Percentiles rank a stretch among this genome's conserved stretches.
Conservation (phyloP, 2,113 vertebrate species). For the Mustelus asterias region DNA sequence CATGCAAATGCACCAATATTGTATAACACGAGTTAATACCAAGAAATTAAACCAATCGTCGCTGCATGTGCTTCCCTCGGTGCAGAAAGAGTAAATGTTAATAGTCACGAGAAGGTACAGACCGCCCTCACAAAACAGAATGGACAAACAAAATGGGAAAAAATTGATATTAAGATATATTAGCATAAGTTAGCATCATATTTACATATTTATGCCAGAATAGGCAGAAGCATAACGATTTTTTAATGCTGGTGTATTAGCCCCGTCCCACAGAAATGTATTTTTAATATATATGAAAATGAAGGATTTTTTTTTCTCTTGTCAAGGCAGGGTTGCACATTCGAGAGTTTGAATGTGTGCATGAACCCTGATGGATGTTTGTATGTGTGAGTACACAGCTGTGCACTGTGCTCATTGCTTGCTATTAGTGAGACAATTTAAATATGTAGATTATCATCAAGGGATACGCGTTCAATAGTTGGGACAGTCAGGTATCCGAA, state of each 20-base stretch:
- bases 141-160: neutral
- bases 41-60: neutral
- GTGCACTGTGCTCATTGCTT: neutral
- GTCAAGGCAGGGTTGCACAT: neutral
- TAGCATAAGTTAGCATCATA: neutral
- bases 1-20: neutral
- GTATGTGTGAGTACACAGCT: neutral
- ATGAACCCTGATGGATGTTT: neutral
- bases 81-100: neutral
- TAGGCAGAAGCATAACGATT: neutral
- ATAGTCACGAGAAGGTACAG: neutral
- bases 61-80: neutral
- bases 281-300: constrained; percentile 10
- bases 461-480: neutral
- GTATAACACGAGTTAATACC: neutral
- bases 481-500: neutral
- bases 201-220: neutral
- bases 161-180: neutral
- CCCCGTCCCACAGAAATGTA: neutral
- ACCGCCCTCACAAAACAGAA: neutral
- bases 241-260: neutral
- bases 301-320: neutral
- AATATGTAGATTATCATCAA: constrained; percentile 1
- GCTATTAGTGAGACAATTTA: neutral
- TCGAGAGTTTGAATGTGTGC: neutral